phyloP scores from a whole-genome alignment of 2,797 vertebrate genomes.

The Catharus ustulatus region DNA sequence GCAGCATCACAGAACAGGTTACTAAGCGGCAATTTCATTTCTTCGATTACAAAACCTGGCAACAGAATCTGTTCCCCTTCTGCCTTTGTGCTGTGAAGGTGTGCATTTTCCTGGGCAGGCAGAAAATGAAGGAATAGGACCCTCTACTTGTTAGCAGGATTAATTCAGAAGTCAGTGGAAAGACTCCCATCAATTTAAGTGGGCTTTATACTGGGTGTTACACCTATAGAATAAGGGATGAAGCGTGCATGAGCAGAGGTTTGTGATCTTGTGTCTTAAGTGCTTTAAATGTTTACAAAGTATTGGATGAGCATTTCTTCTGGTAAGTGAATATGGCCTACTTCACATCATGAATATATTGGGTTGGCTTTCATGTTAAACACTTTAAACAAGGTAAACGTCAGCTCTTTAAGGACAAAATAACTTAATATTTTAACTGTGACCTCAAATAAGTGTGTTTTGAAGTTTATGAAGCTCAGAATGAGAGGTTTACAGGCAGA shows the following conservation, averaged over 20 bases:
- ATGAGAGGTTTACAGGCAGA: background rate
- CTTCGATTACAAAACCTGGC: background rate
- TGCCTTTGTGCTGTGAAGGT: background rate
- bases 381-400: background rate
- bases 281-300: conserved; percentile 14
- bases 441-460: background rate
- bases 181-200: background rate
- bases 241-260: background rate
- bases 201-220: background rate
- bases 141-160: background rate
- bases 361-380: conserved; percentile 12
- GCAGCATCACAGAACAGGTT: background rate
- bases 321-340: background rate
- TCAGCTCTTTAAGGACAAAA: background rate
- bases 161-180: background rate
- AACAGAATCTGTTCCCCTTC: background rate
- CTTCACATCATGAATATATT: background rate
- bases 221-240: background rate
- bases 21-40: conserved; percentile 17
- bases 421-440: background rate
- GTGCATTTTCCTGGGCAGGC: background rate
- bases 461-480: background rate
- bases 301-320: conserved; percentile 2
- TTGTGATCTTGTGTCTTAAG: background rate
- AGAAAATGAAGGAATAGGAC: background rate